Base-by-base conservation (phyloP, 2,797 vertebrate species). In the Sebastolobus altivelis region DNA sequence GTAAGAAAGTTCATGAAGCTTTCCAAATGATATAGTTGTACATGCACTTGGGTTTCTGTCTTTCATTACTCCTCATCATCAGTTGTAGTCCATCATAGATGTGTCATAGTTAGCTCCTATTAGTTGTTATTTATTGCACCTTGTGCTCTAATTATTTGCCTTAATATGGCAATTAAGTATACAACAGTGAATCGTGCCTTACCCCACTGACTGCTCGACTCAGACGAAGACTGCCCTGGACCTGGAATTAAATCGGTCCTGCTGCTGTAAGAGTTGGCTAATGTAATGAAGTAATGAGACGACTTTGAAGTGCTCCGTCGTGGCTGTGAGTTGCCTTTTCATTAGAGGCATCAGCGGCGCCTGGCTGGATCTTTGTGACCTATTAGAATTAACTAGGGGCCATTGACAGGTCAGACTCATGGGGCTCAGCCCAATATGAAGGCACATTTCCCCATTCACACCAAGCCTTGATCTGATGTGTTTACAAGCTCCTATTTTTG, bases 21-120 rank as follows among this genome's bases (percentile, higher is more conserved):
- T 72, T 75, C 16, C 6, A 61, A 55, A 65, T 12, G 8, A 31
- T 33, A 0, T 16, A 22, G 14, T 35, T 18, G 8, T 16, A 6
- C 22, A 27, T 49, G 35, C 10, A 33, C 38, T 60, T 31, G 29
- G 55, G 12, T 60, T 37, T 52, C 33, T 70, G 52, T n/a, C 60
- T 85, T 62, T 71, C 22, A 37, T 76, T 65, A 46, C 27, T 59
- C 10, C 59, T 62, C 46, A 69, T 38, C 4, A 16, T 63, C 59
- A 58, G 20, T 68, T 96, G 96, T 96, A 94, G 93, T 95, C 94
- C 92, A 95, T 96, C 96, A 97, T 94, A 95, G 86, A 94, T 94
- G 93, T 95, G 95, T 90, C 82, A 77, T 60, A 78, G 40, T 79
- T 83, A 81, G 62, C 80, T 82, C 81, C 77, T 90, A 63, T 88